Evolutionary conservation across 2,113 vertebrate species (phyloP).

Genomic region (Oryzias woworae): DNA sequence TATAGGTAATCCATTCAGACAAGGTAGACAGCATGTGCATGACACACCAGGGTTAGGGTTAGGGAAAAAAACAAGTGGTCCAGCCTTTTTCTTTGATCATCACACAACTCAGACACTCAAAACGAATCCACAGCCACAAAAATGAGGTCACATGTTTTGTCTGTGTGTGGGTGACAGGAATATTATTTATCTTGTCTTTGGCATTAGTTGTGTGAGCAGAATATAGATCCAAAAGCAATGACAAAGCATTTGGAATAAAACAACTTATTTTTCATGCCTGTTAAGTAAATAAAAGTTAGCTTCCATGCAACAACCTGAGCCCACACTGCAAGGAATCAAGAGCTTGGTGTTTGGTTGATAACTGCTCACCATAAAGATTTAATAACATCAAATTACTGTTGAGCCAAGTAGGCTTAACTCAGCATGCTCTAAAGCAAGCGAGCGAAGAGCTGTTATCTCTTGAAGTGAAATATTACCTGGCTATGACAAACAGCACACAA

Average conservation of each 20-base stretch:
- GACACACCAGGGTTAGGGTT: conserved; percentile 64
- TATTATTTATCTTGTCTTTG: too few species aligned
- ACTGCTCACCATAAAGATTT: too few species aligned
- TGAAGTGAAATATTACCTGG: conserved; percentile 98
- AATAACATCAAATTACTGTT: conserved; percentile 20
- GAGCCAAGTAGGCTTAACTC: conserved; percentile 14
- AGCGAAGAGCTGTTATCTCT: conserved; percentile 76
- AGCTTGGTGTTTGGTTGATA: too few species aligned
- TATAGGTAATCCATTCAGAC: too few species aligned
- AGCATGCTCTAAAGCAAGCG: conserved; percentile 21
- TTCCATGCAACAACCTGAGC: too few species aligned
- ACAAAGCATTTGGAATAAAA: too few species aligned
- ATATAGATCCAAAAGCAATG: too few species aligned
- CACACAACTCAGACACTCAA: conserved; percentile 40
- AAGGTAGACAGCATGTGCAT: conserved; percentile 54
- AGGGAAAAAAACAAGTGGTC: conserved; percentile 38
- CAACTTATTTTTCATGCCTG: too few species aligned
- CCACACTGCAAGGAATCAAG: too few species aligned
- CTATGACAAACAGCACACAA: conserved; percentile 99
- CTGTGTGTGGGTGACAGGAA: too few species aligned
- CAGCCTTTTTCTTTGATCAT: conserved; percentile 56
- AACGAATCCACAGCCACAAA: conserved; percentile 28
- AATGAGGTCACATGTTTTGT: conserved; percentile 21
- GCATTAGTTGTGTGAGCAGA: too few species aligned
- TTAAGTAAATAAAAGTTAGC: too few species aligned